A percentile compares a stretch with the other conserved stretches of the same genome.
Evolutionary conservation across 2,797 vertebrate species (phyloP).

Genomic region (Rhinichthys osculus): DNA sequence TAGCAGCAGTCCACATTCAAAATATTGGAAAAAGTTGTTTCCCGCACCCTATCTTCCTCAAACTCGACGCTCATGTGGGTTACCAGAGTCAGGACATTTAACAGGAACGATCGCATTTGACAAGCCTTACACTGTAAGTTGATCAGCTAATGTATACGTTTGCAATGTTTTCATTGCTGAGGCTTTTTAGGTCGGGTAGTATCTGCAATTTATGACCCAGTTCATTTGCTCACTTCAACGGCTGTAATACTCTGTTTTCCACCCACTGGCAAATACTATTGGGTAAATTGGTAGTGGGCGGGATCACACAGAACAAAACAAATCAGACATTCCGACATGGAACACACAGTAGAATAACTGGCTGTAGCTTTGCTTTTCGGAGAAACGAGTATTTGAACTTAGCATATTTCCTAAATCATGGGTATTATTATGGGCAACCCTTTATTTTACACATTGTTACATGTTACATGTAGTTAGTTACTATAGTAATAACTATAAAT

Average conservation of each 20-base stretch:
- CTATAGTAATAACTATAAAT: too few species aligned
- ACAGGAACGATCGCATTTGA: not conserved
- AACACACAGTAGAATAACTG: not conserved
- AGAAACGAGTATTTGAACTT: not conserved
- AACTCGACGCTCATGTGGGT: not conserved
- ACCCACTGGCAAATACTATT: too few species aligned
- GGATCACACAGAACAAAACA: not conserved
- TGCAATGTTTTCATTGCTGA: not conserved
- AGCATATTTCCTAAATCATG: too few species aligned
- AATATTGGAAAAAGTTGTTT: not conserved
- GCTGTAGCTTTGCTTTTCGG: not conserved
- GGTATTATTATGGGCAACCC: too few species aligned
- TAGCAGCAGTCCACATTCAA: not conserved
- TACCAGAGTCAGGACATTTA: not conserved
- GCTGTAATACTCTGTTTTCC: too few species aligned
- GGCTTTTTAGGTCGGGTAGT: not conserved
- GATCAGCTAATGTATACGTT: not conserved
- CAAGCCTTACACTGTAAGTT: not conserved
- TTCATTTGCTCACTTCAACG: not conserved
- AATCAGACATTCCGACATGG: not conserved
- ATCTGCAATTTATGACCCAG: not conserved
- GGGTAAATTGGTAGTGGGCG: not conserved
- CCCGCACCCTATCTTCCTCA: not conserved
- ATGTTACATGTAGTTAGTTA: too few species aligned
- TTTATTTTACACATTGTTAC: too few species aligned